Evolutionary conservation across 1,140 invertebrate genomes (phyloP), one percentile per base, ranked within the genome.

Genomic region (Leptinotarsa texana): DNA sequence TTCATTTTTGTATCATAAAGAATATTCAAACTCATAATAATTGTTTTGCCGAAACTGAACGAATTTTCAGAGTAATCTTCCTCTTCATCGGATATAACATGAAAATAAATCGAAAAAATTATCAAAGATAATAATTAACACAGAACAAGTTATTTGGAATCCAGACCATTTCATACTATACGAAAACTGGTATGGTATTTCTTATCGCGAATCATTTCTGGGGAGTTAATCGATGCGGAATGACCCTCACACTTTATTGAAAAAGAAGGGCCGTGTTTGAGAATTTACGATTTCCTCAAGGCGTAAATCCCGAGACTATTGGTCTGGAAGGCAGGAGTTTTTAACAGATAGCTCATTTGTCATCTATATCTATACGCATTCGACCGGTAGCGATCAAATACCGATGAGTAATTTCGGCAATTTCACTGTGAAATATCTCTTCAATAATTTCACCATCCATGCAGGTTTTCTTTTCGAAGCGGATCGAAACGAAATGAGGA

Each of bases 281-380:
- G 77, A 79, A 82, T 82, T 83, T 82, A 81, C 81, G 80, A 79
- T 80, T 81, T 83, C 81, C 81, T 76, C 79, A 78, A 75, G 72
- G 79, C 79, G 79, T 82, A 82, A 83, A 82, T 82, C 79, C 72
- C 75, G 77, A 78, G 80, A 76, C 80, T 82, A 79, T 74, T 80
- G 78, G 79, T 69, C 72, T 76, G 80, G 77, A 83, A 82, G 77
- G 81, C 75, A 79, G 78, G 79, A 83, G 78, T 82, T 83, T 83
- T 83, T 83, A 82, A 82, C 79, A 80, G 81, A 83, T 82, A 81
- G 80, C 80, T 83, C 82, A 80, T 83, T 82, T 81, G 82, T 83
- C 82, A 83, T 82, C 78, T 77, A 80, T 82, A 82, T 81, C 81
- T 79, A 77, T 77, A 75, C 76, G 76, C 75, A 72, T 75, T 73